Conservation (phyloP, 2,797 vertebrate species). For the Perodicticus potto region DNA sequence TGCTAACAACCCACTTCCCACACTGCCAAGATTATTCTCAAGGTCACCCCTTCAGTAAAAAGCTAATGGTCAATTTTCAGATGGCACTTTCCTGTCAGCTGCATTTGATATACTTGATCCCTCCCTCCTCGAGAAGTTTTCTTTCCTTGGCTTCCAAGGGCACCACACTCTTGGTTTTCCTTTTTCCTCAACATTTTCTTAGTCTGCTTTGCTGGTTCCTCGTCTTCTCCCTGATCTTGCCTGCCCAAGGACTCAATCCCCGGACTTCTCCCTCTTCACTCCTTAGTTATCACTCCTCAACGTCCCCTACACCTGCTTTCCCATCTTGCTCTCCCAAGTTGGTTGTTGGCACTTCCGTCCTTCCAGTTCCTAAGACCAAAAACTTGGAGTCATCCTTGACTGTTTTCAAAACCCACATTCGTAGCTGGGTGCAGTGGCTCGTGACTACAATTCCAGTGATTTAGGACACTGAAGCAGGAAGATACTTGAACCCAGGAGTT, state of each 20-base stretch:
- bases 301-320: not conserved
- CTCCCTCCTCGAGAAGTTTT: not conserved
- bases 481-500: not conserved
- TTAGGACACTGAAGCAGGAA: not conserved
- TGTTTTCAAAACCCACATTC: slow-evolving; percentile 17
- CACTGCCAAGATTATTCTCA: not conserved
- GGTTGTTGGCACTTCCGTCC: not conserved
- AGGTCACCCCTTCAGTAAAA: not conserved
- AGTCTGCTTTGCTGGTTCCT: not conserved
- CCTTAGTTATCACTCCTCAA: not conserved
- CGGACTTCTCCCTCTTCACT: not conserved
- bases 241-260: not conserved
- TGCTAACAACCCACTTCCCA: not conserved
- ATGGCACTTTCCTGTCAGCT: not conserved
- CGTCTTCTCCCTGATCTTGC: not conserved
- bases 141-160: not conserved
- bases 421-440: not conserved
- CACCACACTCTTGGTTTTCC: not conserved
- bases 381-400: not conserved
- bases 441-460: not conserved
- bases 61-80: not conserved
- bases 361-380: not conserved
- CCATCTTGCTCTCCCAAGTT: not conserved
- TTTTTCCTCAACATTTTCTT: not conserved
- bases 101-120: not conserved